Evolutionary conservation across 2,113 vertebrate species (phyloP).

Genomic region (Equus przewalskii): DNA sequence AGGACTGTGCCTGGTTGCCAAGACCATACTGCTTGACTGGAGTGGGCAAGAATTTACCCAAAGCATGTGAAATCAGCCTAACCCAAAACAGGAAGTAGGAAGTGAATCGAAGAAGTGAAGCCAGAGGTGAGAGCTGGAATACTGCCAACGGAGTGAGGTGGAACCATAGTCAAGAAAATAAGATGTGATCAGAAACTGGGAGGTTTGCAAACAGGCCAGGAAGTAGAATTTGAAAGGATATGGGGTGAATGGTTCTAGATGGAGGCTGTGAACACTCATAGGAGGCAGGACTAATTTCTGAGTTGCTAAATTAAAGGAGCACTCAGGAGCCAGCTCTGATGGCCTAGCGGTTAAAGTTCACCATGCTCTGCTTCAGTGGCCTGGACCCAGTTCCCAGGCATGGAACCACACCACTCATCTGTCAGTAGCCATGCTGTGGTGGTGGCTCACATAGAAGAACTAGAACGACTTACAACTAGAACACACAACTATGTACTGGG

Average conservation of each 20-base stretch:
- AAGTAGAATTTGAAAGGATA: not conserved
- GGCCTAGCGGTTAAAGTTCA: no score
- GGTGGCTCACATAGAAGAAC: no score
- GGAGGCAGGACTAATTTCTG: not conserved
- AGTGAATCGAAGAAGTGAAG: constrained; percentile 35
- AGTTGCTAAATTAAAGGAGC: not conserved
- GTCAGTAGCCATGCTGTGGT: no score
- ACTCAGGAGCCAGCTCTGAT: not conserved
- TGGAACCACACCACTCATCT: no score
- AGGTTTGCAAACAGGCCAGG: not conserved
- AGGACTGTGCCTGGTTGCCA: not conserved
- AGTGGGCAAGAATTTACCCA: not conserved
- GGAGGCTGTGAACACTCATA: not conserved
- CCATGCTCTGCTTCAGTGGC: no score
- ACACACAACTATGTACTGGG: no score
- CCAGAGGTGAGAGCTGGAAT: not conserved
- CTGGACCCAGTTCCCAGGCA: no score
- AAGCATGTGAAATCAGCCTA: not conserved
- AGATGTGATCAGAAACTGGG: not conserved
- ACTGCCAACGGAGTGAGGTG: not conserved
- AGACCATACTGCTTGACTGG: not conserved
- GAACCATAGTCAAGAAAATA: not conserved
- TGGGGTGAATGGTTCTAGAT: not conserved
- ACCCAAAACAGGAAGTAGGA: not conserved
- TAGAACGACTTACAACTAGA: no score